Conservation (phyloP, 2,888 invertebrate genomes). For the Melikaiella ostensackeni region DNA sequence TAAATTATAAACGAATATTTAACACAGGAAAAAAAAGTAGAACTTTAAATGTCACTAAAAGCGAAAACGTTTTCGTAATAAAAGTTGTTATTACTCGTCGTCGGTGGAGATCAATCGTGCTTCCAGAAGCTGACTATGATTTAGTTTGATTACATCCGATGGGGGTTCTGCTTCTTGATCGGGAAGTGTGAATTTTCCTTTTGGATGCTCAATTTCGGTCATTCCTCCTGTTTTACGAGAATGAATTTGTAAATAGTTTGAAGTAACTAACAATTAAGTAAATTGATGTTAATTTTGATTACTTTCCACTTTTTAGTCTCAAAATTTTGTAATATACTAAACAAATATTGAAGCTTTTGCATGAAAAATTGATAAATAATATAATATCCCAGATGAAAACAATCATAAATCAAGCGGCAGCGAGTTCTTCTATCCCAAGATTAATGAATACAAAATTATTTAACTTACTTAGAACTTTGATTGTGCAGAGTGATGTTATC, state of each 20-base stretch:
- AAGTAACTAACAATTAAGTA: neutral
- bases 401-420: neutral
- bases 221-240: slow-evolving; percentile 66
- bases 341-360: too few relatives aligned
- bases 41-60: neutral
- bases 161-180: slow-evolving; percentile 55
- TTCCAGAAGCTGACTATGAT: slow-evolving; percentile 59
- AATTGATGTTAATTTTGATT: too few relatives aligned
- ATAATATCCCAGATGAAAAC: neutral
- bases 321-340: too few relatives aligned
- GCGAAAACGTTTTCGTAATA: neutral
- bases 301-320: too few relatives aligned
- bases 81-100: neutral
- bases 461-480: slow-evolving; percentile 65
- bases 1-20: neutral
- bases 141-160: slow-evolving; percentile 48
- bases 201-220: slow-evolving; percentile 67
- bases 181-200: slow-evolving; percentile 72
- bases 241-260: slow-evolving; percentile 1
- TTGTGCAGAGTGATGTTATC: slow-evolving; percentile 54
- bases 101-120: slow-evolving; percentile 49
- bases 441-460: neutral
- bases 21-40: neutral
- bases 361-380: too few relatives aligned
- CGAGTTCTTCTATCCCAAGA: neutral